Evolutionary conservation across 2,113 vertebrate genomes (phyloP), one percentile per base, ranked within the genome.

Genomic region (Thermophis baileyi): DNA sequence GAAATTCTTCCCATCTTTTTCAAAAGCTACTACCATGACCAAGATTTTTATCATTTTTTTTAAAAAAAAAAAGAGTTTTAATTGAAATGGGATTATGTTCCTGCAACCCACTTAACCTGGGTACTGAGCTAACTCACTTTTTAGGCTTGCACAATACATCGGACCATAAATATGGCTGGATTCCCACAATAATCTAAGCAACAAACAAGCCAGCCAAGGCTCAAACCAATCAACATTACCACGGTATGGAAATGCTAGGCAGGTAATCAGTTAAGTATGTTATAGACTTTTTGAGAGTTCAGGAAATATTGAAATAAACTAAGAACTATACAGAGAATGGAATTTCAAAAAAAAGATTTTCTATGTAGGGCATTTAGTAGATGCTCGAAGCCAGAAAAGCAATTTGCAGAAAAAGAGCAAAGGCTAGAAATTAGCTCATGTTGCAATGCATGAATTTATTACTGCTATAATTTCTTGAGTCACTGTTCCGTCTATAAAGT

Each of bases 301-400:
- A 94, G 91, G 94, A 94, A 93, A 94, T 35, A 50, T 44, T 95
- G 95, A 96, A 94, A 50, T 87, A 93, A 95, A 8, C 93, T 91
- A 94, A 94, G 91, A 94, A 54, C 93, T 93, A 92, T 92, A 53
- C 85, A 40, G 94, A 90, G 90, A 93, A 69, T 53, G 91, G 44
- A 74, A 54, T 94, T 91, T 2, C 87, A n/a, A n/a, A 51, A 81
- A 40, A 40, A n/a, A 89, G 40, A 11, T 44, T 91, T 95, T 90
- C 51, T 49, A 93, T 50, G 63, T 55, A 93, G 95, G 60, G 93
- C 93, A 88, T 90, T 92, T 85, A 94, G 54, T 95, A 46, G 22
- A 86, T 95, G 95, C 95, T 93, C 40, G 30, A 96, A 96, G 93
- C 57, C 87, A 85, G 91, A 93, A 92, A 95, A 89, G 50, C 94